phyloP scores from a whole-genome alignment of 92 coral and sea anemone species.

The Zoanthus solanderi region DNA sequence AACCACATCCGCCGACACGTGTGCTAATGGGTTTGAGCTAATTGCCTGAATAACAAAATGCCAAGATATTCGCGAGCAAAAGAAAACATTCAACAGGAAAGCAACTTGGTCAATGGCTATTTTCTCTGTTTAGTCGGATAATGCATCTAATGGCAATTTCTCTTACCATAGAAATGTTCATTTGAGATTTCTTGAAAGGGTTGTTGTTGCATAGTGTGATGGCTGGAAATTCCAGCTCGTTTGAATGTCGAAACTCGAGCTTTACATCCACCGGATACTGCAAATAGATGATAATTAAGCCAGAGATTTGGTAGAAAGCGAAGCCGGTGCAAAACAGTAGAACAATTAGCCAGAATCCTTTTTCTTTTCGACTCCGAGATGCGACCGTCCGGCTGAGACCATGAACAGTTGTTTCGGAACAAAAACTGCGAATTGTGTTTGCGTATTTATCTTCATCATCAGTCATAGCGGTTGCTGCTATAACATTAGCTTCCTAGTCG shows the following conservation, averaged over 20 bases:
- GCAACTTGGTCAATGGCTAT: too few relatives aligned
- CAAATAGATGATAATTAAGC: neutral
- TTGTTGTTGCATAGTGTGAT: constrained; percentile 62
- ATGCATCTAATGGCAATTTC: neutral
- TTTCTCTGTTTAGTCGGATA: too few relatives aligned
- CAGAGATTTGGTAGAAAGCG: constrained; percentile 23
- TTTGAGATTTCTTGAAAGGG: constrained; percentile 31
- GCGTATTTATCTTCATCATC: neutral
- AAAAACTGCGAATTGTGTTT: constrained; percentile 17
- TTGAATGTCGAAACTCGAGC: neutral
- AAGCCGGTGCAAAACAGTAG: constrained; percentile 37
- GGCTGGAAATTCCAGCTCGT: constrained; percentile 49
- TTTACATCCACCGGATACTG: constrained; percentile 40
- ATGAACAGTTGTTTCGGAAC: constrained; percentile 43
- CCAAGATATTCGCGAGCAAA: too few relatives aligned
- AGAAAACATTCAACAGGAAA: too few relatives aligned
- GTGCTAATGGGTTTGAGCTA: too few relatives aligned
- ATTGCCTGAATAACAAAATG: too few relatives aligned
- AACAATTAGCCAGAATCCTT: constrained; percentile 36
- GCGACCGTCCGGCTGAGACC: constrained; percentile 27
- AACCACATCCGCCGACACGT: too few relatives aligned
- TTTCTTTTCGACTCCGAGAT: constrained; percentile 34
- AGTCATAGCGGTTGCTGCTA: neutral
- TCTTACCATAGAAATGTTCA: neutral
- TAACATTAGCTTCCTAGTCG: neutral